Evolutionary conservation across 2,888 invertebrate species (phyloP).

Genomic region (Eugnorisma glareosa): DNA sequence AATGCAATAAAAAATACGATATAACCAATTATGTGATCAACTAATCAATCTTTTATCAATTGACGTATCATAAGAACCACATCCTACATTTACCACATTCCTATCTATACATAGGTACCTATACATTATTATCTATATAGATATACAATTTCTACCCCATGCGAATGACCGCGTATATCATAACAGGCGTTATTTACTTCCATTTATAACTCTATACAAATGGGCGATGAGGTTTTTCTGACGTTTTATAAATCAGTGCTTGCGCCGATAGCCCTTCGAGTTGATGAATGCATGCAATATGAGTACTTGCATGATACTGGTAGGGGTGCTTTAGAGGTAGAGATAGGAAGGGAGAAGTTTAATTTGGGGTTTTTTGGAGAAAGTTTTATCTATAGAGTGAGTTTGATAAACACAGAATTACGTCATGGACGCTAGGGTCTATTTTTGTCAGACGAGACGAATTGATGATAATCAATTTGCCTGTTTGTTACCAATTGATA

Average conservation of each 20-base stretch:
- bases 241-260: slow-evolving; percentile 83
- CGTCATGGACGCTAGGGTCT: not conserved
- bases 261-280: slow-evolving; percentile 80
- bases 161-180: slow-evolving; percentile 47
- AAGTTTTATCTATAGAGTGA: not conserved
- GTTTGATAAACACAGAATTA: not conserved
- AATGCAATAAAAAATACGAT: not conserved
- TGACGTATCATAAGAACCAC: slow-evolving; percentile 9
- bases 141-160: slow-evolving; percentile 29
- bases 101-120: not conserved
- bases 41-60: slow-evolving; percentile 12
- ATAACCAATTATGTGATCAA: not conserved
- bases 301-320: slow-evolving; percentile 75
- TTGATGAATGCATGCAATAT: slow-evolving; percentile 84
- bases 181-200: slow-evolving; percentile 68
- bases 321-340: no score
- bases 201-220: slow-evolving; percentile 78
- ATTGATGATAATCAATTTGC: not conserved
- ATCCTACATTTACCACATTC: not conserved
- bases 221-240: slow-evolving; percentile 79
- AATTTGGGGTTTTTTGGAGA: slow-evolving; percentile 3
- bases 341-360: not conserved
- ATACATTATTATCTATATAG: slow-evolving; percentile 7
- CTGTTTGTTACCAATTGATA: not conserved
- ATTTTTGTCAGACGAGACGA: not conserved